Evolutionary conservation across 2,888 invertebrate genomes (phyloP), one percentile per base, ranked within the genome.

Genomic region (Clivina fossor): DNA sequence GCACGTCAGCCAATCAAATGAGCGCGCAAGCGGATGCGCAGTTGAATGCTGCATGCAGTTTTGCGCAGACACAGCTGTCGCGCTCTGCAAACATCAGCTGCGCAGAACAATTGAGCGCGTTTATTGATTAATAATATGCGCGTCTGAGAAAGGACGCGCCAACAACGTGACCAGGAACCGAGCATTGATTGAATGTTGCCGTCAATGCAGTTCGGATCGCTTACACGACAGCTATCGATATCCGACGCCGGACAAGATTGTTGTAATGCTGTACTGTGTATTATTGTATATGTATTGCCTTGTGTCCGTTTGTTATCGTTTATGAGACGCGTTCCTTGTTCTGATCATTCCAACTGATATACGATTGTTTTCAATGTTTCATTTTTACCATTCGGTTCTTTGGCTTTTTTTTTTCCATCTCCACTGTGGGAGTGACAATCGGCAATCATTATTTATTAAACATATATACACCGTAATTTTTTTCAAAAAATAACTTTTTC

Each of bases 151-250:
- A 22, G 15, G 48, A 35, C 51, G 20, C 8, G 38, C 5, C 40
- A 19, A 11, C 40, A 22, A 33, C 51, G 41, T 51, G 51, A 40
- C 41, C 16, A 19, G 13, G 28, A 19, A 11, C 40, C 15, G n/a
- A n/a, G 32, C 30, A 38, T 33, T 53, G 53, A 53, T 53, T 53
- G 43, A 53, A 53, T 53, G 53, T 30, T 24, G 24, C 53, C 44
- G 53, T 53, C 53, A 53, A 41, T 28, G 32, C 43, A 20, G 18
- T 22, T 19, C 20, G 41, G 35, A 51, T 32, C 51, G 33, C 16
- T 33, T 44, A 51, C 53, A 53, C 26, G 43, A 53, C 26, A 35
- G 44, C 28, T 44, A 53, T 53, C 33, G 35, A 44, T 53, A 53
- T 53, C 28, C 51, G 33, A 38, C 18, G 30, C 40, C n/a, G 33